Evolutionary conservation across 1,140 invertebrate species (phyloP), one percentile per base, ranked within the genome.

Genomic region (Achroia grisella): DNA sequence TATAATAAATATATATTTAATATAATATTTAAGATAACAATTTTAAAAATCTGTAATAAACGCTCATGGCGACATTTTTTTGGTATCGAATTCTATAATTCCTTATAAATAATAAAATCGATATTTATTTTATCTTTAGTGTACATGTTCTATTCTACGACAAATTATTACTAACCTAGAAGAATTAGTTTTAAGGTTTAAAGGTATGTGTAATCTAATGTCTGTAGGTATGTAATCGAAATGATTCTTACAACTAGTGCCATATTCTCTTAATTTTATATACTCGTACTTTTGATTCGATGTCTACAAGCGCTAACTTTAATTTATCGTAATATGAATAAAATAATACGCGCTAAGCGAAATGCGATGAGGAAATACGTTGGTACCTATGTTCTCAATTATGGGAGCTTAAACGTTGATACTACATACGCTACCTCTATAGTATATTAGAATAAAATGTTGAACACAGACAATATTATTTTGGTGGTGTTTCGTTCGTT

Each of bases 111-210:
- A 75, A 71, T 79, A 81, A 79, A 75, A 78, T 81, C 71, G 72
- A 66, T 73, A 73, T 56, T 52, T 35, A 10, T n/a, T 60, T 62
- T 56, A 55, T 54, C 17, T 59, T 50, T 57, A 53, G 47, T 62
- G 59, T 74, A 79, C 76, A 83, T 83, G 79, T 83, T 83, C 79
- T 80, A 83, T 83, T 80, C 76, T 83, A 77, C 76, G 79, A 83
- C 75, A 77, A 63, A 59, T 48, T 44, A 55, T 13, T 43, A 27
- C 52, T 48, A 51, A 34, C 34, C 42, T 48, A 63, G 58, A 71
- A 70, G 55, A 60, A 41, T 59, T 32, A 23, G n/a, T n/a, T n/a
- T 23, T 23, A 3, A 23, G 6, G 17, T 23, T 23, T 23, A 6
- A 23, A 6, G 17, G 17, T 23, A 23, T 23, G 17, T 23, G 6